Evolutionary conservation across 2,888 invertebrate species (phyloP), one percentile per base, ranked within the genome.

Genomic region (Chironomus riparius): DNA sequence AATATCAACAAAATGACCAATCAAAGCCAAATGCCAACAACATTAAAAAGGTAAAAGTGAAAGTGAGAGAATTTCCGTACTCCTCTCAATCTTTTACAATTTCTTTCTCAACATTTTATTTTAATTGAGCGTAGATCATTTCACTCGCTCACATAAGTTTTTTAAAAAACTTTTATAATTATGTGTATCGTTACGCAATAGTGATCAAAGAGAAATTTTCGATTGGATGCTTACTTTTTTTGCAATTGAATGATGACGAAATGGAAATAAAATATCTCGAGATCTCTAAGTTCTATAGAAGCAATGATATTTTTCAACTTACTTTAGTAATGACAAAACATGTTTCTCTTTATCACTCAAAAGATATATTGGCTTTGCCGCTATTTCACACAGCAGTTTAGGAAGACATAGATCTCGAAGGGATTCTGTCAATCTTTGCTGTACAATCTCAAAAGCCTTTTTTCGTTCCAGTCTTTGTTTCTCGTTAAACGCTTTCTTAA

Each of bases 301-400:
- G 22, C 3, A 24, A 24, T 24, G 22, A 24, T 24, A 12, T n/a
- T n/a, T n/a, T n/a, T 21, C n/a, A 28, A 76, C 79, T 80, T 79
- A 84, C 84, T 82, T 82, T 73, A 84, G 83, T 77, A 84, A 80
- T 76, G 82, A 78, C 2, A 84, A 79, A 21, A 84, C 78, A 76
- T 83, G 83, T 72, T 81, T 81, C 78, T 84, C 84, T 78, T 83
- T 84, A 77, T 84, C 84, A 6, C 80, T 82, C 4, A 84, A 79
- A 70, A 80, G 79, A 78, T 83, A 82, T 18, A 83, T 82, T 13
- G 82, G 82, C 70, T 83, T 83, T 3, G 84, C 81, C 2, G 84
- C 83, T 81, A 84, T 81, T 79, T 84, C 84, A 77, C 84, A 84
- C 0, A 84, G 79, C 82, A 84, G 82, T 79, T 84, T 84, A 6